Evolutionary conservation across 2,888 invertebrate species (phyloP).

Genomic region (Lepidochrysops patricia): DNA sequence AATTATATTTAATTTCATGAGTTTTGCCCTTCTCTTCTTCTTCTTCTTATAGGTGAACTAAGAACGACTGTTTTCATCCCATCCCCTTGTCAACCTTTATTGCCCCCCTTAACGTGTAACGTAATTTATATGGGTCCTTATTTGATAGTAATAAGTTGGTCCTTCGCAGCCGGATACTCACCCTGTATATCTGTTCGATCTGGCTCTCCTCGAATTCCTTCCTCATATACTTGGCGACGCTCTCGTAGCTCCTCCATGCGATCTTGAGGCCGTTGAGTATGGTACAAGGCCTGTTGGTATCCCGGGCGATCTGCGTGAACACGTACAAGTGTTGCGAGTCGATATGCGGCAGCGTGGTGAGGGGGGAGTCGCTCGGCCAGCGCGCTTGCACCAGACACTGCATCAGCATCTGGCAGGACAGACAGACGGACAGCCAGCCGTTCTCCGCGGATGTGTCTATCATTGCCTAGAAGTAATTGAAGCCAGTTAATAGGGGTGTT

Average conservation of each 20-base stretch:
- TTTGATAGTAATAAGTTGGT: neutral
- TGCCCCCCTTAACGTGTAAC: too few species aligned
- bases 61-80: too few species aligned
- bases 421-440: conserved; percentile 89
- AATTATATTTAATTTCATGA: too few species aligned
- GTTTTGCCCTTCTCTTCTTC: too few species aligned
- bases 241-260: conserved; percentile 71
- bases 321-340: conserved; percentile 77
- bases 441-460: conserved; percentile 93
- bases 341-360: conserved; percentile 85
- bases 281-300: conserved; percentile 48
- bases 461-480: conserved; percentile 89
- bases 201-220: conserved; percentile 79
- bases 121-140: too few species aligned
- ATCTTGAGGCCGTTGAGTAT: conserved; percentile 76
- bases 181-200: conserved; percentile 79
- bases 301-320: conserved; percentile 68
- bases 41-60: neutral
- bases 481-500: too few species aligned
- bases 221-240: conserved; percentile 75
- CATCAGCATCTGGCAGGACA: conserved; percentile 84
- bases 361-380: conserved; percentile 85
- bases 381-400: conserved; percentile 94
- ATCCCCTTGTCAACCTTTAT: too few species aligned
- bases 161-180: conserved; percentile 37